Conservation (phyloP, 2,888 invertebrate species). For the Odiellus spinosus region DNA sequence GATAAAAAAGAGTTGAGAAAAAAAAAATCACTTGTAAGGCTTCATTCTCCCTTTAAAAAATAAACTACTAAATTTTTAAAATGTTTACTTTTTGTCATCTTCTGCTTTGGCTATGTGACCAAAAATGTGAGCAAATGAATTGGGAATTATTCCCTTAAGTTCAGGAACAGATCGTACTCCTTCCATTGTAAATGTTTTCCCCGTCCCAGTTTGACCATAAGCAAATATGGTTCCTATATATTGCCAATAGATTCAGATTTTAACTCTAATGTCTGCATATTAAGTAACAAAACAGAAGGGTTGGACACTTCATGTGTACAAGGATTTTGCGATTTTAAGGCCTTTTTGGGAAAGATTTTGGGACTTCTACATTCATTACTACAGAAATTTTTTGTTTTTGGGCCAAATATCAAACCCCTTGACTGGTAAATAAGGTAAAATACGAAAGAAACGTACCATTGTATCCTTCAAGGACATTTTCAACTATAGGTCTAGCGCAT, state of each 20-base stretch:
- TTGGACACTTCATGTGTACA: too few species aligned
- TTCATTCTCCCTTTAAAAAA: too few species aligned
- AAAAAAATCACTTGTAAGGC: too few species aligned
- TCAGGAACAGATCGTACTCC: conserved; percentile 75
- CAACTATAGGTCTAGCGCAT: conserved; percentile 89
- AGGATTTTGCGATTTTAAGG: too few species aligned
- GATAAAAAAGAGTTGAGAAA: too few species aligned
- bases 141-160: conserved; percentile 88
- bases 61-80: too few species aligned
- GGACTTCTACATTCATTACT: background rate
- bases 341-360: too few species aligned
- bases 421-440: too few species aligned
- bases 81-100: conserved; percentile 66
- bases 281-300: background rate
- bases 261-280: background rate
- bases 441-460: conserved; percentile 80
- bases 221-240: conserved; percentile 42
- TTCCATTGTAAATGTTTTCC: conserved; percentile 98
- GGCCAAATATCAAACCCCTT: too few species aligned
- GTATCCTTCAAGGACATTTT: conserved; percentile 80
- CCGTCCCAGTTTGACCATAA: conserved; percentile 64
- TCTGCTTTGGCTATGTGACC: conserved; percentile 88
- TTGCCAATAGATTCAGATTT: conserved; percentile 6
- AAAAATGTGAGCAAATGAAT: conserved; percentile 97
- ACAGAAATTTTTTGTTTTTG: too few species aligned